Conservation (phyloP, 2,888 invertebrate species). For the Charanyca ferruginea region DNA sequence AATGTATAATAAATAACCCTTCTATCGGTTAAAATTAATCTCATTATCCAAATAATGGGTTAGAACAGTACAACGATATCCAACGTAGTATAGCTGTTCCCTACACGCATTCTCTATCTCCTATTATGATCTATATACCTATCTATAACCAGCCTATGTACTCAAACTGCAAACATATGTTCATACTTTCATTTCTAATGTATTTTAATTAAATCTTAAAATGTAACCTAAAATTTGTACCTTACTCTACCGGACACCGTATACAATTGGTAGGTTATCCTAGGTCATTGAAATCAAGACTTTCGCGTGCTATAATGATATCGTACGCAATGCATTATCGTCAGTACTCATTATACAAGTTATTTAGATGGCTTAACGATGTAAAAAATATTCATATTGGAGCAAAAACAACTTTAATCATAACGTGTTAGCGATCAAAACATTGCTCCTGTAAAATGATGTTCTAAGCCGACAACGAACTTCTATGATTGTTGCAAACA, state of each 20-base stretch:
- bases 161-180: constrained; percentile 64
- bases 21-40: constrained; percentile 70
- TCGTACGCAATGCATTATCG: constrained; percentile 75
- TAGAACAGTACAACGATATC: constrained; percentile 73
- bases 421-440: constrained; percentile 78
- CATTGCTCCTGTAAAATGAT: constrained; percentile 81
- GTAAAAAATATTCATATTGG: constrained; percentile 69
- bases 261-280: constrained; percentile 82
- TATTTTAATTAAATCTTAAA: constrained; percentile 67
- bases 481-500: constrained; percentile 90
- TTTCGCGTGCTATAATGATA: constrained; percentile 80
- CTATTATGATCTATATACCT: constrained; percentile 55
- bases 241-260: constrained; percentile 77
- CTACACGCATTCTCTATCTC: constrained; percentile 68
- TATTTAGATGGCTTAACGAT: constrained; percentile 66
- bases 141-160: constrained; percentile 59
- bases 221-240: constrained; percentile 83
- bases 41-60: constrained; percentile 65
- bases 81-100: constrained; percentile 69
- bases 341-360: constrained; percentile 73
- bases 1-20: constrained; percentile 70
- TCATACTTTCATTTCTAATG: constrained; percentile 68
- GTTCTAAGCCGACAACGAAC: constrained; percentile 86
- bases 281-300: constrained; percentile 86
- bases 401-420: constrained; percentile 73